Conservation (phyloP, 2,797 vertebrate genomes). For the Pempheris klunzingeri region DNA sequence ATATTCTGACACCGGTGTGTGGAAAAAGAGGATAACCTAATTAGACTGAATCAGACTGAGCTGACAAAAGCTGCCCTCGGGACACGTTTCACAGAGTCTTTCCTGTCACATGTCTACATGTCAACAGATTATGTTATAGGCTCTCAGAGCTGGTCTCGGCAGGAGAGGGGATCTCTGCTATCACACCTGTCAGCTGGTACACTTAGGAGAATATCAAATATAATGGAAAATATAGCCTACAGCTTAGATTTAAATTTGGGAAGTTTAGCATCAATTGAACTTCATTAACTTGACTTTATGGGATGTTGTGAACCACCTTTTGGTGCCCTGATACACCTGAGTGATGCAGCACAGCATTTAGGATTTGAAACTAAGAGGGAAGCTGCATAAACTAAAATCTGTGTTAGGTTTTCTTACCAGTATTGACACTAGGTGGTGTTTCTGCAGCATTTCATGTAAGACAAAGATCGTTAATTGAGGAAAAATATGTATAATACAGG, state of each 20-base stretch:
- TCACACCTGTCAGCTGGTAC: slow-evolving; percentile 66
- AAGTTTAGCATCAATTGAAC: slow-evolving; percentile 23
- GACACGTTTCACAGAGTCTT: slow-evolving; percentile 79
- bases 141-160: slow-evolving; percentile 64
- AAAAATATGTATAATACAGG: not conserved
- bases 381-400: not conserved
- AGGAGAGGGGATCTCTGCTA: slow-evolving; percentile 62
- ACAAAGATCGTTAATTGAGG: slow-evolving; percentile 7
- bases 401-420: not conserved
- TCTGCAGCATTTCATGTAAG: not conserved
- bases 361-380: not conserved
- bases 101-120: slow-evolving; percentile 83
- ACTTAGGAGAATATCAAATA: slow-evolving; percentile 57
- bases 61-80: slow-evolving; percentile 82
- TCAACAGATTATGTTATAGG: slow-evolving; percentile 75
- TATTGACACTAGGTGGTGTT: slow-evolving; percentile 29
- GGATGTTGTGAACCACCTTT: not conserved
- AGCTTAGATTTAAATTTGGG: slow-evolving; percentile 32
- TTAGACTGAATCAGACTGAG: slow-evolving; percentile 76
- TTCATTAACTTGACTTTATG: not conserved
- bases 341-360: not conserved
- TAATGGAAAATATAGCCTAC: slow-evolving; percentile 44
- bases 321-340: not conserved
- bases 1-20: slow-evolving; percentile 76
- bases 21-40: slow-evolving; percentile 75